Evolutionary conservation across 2,113 vertebrate genomes (phyloP).

Genomic region (Struthidea cinerea): DNA sequence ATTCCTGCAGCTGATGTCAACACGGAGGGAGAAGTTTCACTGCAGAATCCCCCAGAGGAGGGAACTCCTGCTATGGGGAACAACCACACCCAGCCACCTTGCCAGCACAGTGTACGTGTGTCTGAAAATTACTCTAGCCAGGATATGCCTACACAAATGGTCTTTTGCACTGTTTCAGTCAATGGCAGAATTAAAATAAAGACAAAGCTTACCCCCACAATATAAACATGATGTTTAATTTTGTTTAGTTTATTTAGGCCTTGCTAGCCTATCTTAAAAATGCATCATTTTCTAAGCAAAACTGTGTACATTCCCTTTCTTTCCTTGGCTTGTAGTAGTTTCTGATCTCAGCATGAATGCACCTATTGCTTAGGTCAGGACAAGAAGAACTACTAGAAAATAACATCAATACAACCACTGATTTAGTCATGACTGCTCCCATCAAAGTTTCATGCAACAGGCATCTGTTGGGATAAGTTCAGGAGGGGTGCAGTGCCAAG

Average conservation of each 20-base stretch:
- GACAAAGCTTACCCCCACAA: neutral
- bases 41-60: neutral
- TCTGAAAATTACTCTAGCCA: neutral
- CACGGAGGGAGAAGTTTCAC: neutral
- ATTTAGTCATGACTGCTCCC: neutral
- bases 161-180: neutral
- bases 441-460: neutral
- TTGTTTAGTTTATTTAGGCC: neutral
- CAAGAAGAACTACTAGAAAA: neutral
- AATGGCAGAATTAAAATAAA: neutral
- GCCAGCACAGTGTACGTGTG: fast-evolving
- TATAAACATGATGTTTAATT: neutral
- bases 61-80: neutral
- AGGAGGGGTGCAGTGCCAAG: neutral
- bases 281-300: neutral
- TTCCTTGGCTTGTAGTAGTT: neutral
- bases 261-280: neutral
- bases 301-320: neutral
- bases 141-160: neutral
- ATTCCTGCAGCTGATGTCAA: fast-evolving
- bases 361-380: neutral
- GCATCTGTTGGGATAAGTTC: neutral
- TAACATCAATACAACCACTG: neutral
- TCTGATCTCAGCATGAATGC: neutral
- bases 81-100: fast-evolving